A percentile compares a stretch with the other conserved stretches of the same genome.
phyloP scores from a whole-genome alignment of 2,797 vertebrate species.

The Epinephelus coioides region DNA sequence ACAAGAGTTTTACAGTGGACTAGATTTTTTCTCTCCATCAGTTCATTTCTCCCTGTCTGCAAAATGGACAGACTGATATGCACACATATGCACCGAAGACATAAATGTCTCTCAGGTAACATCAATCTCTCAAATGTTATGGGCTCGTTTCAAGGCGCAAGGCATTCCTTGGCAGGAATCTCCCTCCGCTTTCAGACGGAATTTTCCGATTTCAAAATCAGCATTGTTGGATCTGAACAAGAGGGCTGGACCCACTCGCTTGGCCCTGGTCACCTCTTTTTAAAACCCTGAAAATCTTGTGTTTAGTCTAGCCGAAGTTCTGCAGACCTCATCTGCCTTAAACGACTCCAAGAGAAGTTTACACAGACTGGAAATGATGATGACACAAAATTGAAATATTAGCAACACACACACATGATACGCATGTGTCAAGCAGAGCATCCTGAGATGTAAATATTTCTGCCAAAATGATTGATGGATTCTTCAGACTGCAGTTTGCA shows the following conservation, averaged over 20 bases:
- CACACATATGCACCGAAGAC: slow-evolving; percentile 38
- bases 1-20: neutral
- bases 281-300: slow-evolving; percentile 44
- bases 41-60: slow-evolving; percentile 21
- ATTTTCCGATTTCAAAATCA: slow-evolving; percentile 78
- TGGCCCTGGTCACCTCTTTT: slow-evolving; percentile 47
- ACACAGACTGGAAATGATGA: slow-evolving; percentile 14
- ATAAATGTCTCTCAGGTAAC: slow-evolving; percentile 68
- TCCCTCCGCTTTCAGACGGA: slow-evolving; percentile 52
- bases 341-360: slow-evolving; percentile 37
- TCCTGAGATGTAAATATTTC: slow-evolving; percentile 13
- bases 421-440: neutral
- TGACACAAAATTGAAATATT: slow-evolving; percentile 32
- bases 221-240: slow-evolving; percentile 62
- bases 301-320: slow-evolving; percentile 72
- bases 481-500: slow-evolving; percentile 13
- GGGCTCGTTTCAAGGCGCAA: slow-evolving; percentile 58
- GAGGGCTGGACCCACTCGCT: slow-evolving; percentile 44
- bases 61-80: slow-evolving; percentile 19
- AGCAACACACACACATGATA: neutral
- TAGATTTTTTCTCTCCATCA: slow-evolving; percentile 5
- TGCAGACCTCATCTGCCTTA: slow-evolving; percentile 51
- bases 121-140: slow-evolving; percentile 77
- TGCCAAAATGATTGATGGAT: slow-evolving; percentile 20
- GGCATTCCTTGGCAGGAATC: slow-evolving; percentile 74